phyloP scores from a whole-genome alignment of 2,113 vertebrate species.

The Atractosteus spatula region DNA sequence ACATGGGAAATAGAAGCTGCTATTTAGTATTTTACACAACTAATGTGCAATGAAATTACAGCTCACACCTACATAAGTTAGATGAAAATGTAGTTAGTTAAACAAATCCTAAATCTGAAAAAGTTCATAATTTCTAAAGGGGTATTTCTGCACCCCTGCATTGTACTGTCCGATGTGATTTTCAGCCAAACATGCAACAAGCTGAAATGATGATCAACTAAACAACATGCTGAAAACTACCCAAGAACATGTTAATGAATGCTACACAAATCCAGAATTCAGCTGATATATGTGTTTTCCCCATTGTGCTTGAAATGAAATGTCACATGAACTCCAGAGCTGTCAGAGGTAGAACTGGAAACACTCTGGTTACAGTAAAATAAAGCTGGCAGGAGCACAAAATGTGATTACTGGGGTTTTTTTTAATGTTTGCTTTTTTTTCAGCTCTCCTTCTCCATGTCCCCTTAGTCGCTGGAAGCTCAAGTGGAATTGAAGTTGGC shows the following conservation, averaged over 20 bases:
- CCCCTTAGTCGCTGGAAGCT: slow-evolving; percentile 46
- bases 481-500: slow-evolving; percentile 42
- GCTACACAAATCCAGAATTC: not conserved
- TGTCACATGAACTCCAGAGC: slow-evolving; percentile 11
- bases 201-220: too few relatives aligned
- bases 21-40: too few relatives aligned
- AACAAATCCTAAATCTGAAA: too few relatives aligned
- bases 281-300: not conserved
- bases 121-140: too few relatives aligned
- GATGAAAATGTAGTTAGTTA: too few relatives aligned
- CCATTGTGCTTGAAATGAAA: slow-evolving; percentile 9
- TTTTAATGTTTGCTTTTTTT: slow-evolving; percentile 13
- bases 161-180: too few relatives aligned
- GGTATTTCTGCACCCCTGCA: too few relatives aligned
- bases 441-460: slow-evolving; percentile 47
- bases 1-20: too few relatives aligned
- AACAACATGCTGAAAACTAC: not conserved
- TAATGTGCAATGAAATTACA: too few relatives aligned
- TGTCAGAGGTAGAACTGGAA: slow-evolving; percentile 7
- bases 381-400: slow-evolving; percentile 13
- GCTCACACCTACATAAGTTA: too few relatives aligned
- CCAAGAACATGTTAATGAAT: not conserved
- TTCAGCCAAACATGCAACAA: too few relatives aligned
- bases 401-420: slow-evolving; percentile 14
- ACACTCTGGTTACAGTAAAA: slow-evolving; percentile 15